Percentiles rank a stretch among this genome's conserved stretches.
Conservation (phyloP, 2,888 invertebrate genomes). For the Hypercompe scribonia region DNA sequence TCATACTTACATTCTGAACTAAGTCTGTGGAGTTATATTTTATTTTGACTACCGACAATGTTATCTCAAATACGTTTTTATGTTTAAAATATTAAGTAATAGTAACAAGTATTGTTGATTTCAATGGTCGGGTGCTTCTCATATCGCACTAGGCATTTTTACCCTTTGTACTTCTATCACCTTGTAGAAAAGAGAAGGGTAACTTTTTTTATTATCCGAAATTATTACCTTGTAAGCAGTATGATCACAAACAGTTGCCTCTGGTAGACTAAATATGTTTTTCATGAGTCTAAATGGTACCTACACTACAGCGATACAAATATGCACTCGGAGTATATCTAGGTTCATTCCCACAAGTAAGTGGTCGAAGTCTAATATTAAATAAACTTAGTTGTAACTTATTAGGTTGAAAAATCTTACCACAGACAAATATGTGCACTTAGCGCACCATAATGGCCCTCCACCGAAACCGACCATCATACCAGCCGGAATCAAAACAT, state of each 20-base stretch:
- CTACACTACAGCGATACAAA: not conserved
- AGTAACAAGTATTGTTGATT: no score
- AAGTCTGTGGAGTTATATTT: no score
- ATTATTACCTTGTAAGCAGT: no score
- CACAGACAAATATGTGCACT: slow-evolving; percentile 96
- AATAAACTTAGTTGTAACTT: not conserved
- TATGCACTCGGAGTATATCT: not conserved
- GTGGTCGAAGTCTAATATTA: not conserved
- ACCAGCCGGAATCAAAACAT: slow-evolving; percentile 93
- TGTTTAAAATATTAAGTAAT: not conserved
- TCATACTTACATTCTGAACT: no score
- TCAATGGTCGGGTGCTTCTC: not conserved
- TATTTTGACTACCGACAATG: no score
- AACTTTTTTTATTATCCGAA: no score
- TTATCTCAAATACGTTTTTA: no score
- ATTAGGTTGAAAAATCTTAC: slow-evolving; percentile 75
- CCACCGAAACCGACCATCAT: slow-evolving; percentile 95
- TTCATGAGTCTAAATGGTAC: no score
- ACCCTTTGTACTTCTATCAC: not conserved
- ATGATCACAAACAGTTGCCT: no score
- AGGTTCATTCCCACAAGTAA: not conserved
- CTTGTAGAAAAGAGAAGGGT: not conserved
- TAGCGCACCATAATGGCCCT: slow-evolving; percentile 98
- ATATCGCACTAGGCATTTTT: not conserved
- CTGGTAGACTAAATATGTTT: not conserved